Conservation (phyloP, 2,797 vertebrate genomes). For the Syngnathus acus region DNA sequence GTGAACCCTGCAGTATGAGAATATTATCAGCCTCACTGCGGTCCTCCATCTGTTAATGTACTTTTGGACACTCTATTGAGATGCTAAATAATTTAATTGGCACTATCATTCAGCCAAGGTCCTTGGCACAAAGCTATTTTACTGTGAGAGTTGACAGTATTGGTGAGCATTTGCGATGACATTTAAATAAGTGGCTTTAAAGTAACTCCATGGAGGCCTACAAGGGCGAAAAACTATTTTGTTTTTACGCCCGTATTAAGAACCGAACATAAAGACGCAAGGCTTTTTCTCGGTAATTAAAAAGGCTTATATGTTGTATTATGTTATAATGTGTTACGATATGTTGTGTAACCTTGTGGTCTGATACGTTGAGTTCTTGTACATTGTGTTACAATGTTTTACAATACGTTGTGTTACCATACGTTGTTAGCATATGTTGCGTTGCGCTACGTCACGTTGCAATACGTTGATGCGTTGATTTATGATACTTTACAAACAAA, state of each 20-base stretch:
- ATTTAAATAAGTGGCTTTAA: neutral
- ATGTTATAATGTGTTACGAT: neutral
- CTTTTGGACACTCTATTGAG: conserved; percentile 9
- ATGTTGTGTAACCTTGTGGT: neutral
- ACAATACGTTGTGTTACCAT: neutral
- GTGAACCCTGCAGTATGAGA: conserved; percentile 43
- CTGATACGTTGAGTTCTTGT: neutral
- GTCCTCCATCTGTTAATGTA: conserved; percentile 31
- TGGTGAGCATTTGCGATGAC: neutral
- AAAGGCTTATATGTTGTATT: neutral
- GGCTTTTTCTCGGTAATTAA: too few relatives aligned
- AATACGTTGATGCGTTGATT: neutral
- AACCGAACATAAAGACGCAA: neutral
- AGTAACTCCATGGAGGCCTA: neutral
- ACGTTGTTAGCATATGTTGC: neutral
- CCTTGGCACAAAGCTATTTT: conserved; percentile 1
- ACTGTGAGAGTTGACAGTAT: neutral
- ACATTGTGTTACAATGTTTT: neutral
- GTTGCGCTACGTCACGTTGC: neutral
- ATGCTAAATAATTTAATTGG: conserved; percentile 11
- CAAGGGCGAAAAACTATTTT: neutral
- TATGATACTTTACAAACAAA: neutral
- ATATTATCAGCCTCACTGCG: conserved; percentile 32
- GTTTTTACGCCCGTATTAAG: neutral
- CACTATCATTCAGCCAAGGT: conserved; percentile 1